Conservation (phyloP, 2,797 vertebrate genomes). For the Anisognathus igniventris region DNA sequence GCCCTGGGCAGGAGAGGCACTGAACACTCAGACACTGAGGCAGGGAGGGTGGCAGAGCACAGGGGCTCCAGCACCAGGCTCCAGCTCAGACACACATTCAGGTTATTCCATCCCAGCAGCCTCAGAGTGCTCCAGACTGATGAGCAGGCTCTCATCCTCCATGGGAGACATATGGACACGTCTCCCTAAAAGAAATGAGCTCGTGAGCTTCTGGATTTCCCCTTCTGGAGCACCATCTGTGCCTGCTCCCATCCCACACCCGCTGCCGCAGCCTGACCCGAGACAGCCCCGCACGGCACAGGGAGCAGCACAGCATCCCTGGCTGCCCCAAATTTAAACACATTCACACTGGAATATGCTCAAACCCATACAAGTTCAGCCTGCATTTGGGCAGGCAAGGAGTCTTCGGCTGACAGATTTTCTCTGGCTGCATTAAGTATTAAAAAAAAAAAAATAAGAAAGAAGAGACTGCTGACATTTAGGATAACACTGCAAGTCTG, state of each 20-base stretch:
- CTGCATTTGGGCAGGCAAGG: background rate
- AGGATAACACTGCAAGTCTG: background rate
- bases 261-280: fast-evolving
- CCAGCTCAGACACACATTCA: fast-evolving
- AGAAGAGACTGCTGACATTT: background rate
- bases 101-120: background rate
- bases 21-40: background rate
- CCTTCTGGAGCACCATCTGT: conserved; percentile 50
- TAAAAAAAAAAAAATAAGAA: background rate
- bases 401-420: background rate
- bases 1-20: background rate
- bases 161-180: background rate
- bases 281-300: background rate
- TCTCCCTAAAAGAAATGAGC: background rate
- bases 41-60: background rate
- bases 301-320: background rate
- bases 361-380: background rate
- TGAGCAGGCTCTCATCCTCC: background rate
- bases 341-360: background rate
- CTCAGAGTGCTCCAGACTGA: background rate
- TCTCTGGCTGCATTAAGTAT: background rate
- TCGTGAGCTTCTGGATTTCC: background rate
- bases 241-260: background rate
- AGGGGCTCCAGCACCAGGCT: background rate
- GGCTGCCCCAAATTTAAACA: background rate